Evolutionary conservation across 2,113 vertebrate species (phyloP).

Genomic region (Neogobius melanostomus): DNA sequence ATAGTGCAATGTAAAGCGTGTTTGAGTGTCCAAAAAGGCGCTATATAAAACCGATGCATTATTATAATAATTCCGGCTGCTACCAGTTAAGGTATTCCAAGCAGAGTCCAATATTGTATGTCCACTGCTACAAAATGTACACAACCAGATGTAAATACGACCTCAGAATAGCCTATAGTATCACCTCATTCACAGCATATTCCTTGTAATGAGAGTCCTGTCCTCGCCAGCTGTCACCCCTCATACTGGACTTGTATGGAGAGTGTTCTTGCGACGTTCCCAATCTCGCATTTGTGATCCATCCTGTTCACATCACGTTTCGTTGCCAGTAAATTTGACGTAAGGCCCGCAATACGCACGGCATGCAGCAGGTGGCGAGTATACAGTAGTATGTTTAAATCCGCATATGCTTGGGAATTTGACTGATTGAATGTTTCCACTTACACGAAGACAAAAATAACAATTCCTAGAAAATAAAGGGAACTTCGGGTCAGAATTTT

Average conservation of each 20-base stretch:
- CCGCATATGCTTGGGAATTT: not conserved
- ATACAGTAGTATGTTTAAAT: not conserved
- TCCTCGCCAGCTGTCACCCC: not conserved
- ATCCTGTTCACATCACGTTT: not conserved
- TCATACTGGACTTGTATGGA: not conserved
- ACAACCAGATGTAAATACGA: no score
- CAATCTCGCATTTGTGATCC: not conserved
- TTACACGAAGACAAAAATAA: conserved; percentile 9
- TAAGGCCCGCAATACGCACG: not conserved
- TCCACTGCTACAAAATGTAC: no score
- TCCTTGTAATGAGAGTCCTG: not conserved
- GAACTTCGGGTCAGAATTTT: conserved; percentile 29
- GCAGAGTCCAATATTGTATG: no score
- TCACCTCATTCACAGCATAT: not conserved
- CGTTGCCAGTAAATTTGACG: not conserved
- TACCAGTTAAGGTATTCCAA: no score
- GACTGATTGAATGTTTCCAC: not conserved
- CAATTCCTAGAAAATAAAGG: not conserved
- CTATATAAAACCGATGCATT: no score
- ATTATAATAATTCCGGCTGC: no score
- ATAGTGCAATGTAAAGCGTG: no score
- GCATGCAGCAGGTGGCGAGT: not conserved
- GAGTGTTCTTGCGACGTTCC: not conserved
- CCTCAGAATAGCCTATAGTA: no score
- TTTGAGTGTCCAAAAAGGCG: no score